Percentiles rank a stretch among this genome's conserved stretches.
These are phyloP conservation scores for Steinernema scapterisci DNA, from an alignment of 2,888 invertebrate species.

Conservation along the genomic window DNA sequence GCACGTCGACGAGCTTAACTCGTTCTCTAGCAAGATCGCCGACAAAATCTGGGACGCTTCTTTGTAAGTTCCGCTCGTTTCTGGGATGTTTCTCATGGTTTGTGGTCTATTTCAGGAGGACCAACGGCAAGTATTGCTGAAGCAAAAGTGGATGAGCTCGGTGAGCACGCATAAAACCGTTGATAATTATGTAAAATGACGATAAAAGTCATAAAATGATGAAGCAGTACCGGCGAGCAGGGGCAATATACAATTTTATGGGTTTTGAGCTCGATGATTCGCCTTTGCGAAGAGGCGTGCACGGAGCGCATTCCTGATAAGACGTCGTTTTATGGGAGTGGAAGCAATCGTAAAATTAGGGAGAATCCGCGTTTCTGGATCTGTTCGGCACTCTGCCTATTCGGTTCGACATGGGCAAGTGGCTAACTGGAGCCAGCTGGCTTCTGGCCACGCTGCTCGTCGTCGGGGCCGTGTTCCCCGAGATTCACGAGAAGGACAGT, in stretches of 20 bases:
- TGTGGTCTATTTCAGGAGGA: not conserved
- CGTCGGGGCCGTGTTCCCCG: slow-evolving; percentile 12
- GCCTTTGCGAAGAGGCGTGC: not conserved
- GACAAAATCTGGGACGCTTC: slow-evolving; percentile 3
- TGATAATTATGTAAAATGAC: slow-evolving; percentile 26
- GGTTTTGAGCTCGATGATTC: slow-evolving; percentile 2
- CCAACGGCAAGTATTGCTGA: slow-evolving; percentile 6
- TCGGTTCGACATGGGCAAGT: slow-evolving; percentile 20
- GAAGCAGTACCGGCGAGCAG: not conserved
- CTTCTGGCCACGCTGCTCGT: slow-evolving; percentile 19
- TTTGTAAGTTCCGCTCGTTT: not conserved
- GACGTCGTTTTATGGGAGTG: not conserved
- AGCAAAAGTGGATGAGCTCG: not conserved
- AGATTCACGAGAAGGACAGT: not conserved
- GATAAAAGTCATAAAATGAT: slow-evolving; percentile 31
- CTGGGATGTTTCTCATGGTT: not conserved
- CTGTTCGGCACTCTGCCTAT: not conserved
- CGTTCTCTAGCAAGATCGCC: not conserved
- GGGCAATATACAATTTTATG: slow-evolving; percentile 28
- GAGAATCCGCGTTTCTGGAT: not conserved
- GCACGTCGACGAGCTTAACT: not conserved
- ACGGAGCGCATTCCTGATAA: slow-evolving; percentile 9
- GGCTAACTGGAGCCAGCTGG: not conserved
- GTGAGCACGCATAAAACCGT: slow-evolving; percentile 15
- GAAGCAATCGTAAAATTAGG: slow-evolving; percentile 12